A percentile compares a stretch with the other conserved stretches of the same genome.
Evolutionary conservation across 2,797 vertebrate genomes (phyloP).

Genomic region (Acipenser ruthenus): DNA sequence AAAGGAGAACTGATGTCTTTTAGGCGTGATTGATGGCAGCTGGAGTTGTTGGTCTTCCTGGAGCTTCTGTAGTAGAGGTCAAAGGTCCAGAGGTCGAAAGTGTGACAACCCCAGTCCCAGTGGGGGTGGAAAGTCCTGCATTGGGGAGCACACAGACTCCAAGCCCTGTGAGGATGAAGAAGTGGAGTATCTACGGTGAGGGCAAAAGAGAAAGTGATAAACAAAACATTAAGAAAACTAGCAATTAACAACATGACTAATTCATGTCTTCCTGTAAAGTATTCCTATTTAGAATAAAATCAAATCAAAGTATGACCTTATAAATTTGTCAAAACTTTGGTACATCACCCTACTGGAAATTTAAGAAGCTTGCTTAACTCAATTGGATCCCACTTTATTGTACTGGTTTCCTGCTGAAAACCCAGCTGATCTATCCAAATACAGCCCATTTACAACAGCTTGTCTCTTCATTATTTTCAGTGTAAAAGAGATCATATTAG

Average conservation of each 20-base stretch:
- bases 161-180: constrained; percentile 65
- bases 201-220: not conserved
- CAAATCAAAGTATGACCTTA: too few species aligned
- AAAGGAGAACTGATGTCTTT: not conserved
- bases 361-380: too few species aligned
- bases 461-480: too few species aligned
- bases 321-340: too few species aligned
- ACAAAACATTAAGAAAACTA: not conserved
- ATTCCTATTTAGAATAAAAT: not conserved
- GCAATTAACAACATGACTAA: not conserved
- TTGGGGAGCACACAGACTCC: constrained; percentile 53
- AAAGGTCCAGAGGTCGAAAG: constrained; percentile 57
- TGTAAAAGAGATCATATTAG: not conserved
- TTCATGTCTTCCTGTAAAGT: not conserved
- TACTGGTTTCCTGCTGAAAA: too few species aligned
- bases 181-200: constrained; percentile 69
- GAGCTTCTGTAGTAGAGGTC: constrained; percentile 64
- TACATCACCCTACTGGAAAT: too few species aligned
- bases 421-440: too few species aligned
- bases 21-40: constrained; percentile 65
- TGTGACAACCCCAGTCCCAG: constrained; percentile 75
- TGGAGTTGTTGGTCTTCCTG: constrained; percentile 92
- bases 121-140: constrained; percentile 61
- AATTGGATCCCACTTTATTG: too few species aligned
- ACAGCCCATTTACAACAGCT: too few species aligned